Percentiles rank a stretch among this genome's conserved stretches.
Conservation (phyloP, 2,797 vertebrate species). For the Thripadectes ignobilis region DNA sequence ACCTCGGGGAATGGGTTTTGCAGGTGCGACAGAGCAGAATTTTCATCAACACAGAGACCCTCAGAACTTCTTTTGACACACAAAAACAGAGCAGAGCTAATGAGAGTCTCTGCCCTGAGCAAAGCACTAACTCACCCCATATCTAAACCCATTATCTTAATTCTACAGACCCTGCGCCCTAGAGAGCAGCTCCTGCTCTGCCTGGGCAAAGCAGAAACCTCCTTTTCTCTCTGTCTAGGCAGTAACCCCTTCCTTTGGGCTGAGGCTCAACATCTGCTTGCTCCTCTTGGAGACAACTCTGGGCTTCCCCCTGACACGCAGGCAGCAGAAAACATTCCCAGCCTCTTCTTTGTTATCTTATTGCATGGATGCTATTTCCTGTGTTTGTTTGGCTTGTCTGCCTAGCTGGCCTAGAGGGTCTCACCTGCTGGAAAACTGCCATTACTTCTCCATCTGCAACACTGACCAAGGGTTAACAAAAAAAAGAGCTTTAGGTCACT, state of each 20-base stretch:
- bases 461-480: not conserved
- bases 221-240: not conserved
- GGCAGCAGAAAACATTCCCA: not conserved
- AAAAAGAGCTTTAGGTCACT: not conserved
- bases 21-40: not conserved
- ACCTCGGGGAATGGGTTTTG: not conserved
- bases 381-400: conserved; percentile 50
- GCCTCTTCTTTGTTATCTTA: not conserved
- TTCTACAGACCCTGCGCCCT: not conserved
- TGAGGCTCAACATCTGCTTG: not conserved
- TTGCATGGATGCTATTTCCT: conserved; percentile 25
- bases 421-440: conserved; percentile 59
- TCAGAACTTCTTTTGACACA: not conserved
- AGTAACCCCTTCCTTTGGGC: not conserved
- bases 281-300: not conserved
- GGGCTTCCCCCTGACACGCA: not conserved
- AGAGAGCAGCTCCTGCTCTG: not conserved
- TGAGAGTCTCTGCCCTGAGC: not conserved
- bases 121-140: not conserved
- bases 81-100: not conserved
- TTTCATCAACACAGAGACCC: not conserved
- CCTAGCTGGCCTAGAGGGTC: conserved; percentile 10
- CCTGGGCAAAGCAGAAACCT: not conserved
- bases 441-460: not conserved
- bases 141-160: not conserved